Conservation (phyloP, 1,140 invertebrate genomes). For the Myzus persicae region DNA sequence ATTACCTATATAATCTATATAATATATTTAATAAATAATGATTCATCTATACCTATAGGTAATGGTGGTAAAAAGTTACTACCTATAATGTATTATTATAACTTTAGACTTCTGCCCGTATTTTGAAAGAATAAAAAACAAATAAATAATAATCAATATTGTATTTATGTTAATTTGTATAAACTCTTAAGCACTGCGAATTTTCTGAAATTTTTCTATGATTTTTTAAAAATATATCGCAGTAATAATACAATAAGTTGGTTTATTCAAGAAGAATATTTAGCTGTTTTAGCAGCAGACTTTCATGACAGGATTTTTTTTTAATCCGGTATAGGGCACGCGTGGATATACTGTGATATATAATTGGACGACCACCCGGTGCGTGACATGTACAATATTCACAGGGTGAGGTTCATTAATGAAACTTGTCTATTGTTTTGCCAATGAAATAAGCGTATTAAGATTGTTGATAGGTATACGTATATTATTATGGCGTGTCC, state of each 20-base stretch:
- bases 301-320: background rate
- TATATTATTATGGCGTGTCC: background rate
- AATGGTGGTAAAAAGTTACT: too few species aligned
- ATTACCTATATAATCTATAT: too few species aligned
- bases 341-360: background rate
- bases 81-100: too few species aligned
- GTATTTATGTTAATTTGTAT: background rate
- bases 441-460: background rate
- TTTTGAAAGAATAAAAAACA: too few species aligned
- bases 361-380: conserved; percentile 31
- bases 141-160: background rate
- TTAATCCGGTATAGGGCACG: background rate
- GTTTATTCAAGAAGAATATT: background rate
- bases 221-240: background rate
- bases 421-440: conserved; percentile 16
- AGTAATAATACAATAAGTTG: background rate
- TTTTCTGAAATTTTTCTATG: background rate
- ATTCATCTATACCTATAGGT: too few species aligned
- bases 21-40: too few species aligned
- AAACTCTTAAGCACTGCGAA: background rate
- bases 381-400: background rate
- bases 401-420: conserved; percentile 27
- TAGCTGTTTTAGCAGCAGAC: background rate
- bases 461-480: too few species aligned
- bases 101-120: too few species aligned